These are phyloP conservation scores for Melanaphis sacchari DNA, from an alignment of 1,140 invertebrate species.

Conservation along the genomic window DNA sequence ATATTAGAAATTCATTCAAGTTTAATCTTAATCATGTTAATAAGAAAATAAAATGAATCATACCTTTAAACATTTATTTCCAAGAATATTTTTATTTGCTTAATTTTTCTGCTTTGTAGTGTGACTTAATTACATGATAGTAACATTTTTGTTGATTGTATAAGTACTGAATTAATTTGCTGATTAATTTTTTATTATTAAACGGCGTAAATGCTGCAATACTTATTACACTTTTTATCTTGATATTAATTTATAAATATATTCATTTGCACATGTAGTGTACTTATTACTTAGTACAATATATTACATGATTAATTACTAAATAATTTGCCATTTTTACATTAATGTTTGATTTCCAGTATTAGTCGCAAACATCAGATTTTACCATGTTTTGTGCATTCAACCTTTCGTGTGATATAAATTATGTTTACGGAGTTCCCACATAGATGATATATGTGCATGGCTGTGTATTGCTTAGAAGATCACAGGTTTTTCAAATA, in stretches of 20 bases:
- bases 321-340: not conserved
- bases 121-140: not conserved
- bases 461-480: not conserved
- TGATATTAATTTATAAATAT: not conserved
- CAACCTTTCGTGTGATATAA: not conserved
- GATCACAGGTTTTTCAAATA: not conserved
- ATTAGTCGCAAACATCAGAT: not conserved
- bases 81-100: not conserved
- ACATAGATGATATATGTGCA: not conserved
- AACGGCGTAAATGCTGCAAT: constrained; percentile 10
- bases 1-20: not conserved
- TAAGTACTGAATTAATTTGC: not conserved
- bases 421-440: not conserved
- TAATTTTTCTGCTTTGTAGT: not conserved
- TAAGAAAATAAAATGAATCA: not conserved
- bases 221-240: constrained; percentile 1
- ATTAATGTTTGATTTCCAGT: not conserved
- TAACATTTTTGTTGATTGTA: not conserved
- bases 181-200: not conserved
- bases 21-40: not conserved
- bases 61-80: not conserved
- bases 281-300: not conserved
- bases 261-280: not conserved
- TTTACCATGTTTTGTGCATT: not conserved
- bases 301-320: not conserved